Percentiles rank a stretch among this genome's conserved stretches.
Conservation (phyloP, 2,797 vertebrate species). For the Rhinoraja longicauda region DNA sequence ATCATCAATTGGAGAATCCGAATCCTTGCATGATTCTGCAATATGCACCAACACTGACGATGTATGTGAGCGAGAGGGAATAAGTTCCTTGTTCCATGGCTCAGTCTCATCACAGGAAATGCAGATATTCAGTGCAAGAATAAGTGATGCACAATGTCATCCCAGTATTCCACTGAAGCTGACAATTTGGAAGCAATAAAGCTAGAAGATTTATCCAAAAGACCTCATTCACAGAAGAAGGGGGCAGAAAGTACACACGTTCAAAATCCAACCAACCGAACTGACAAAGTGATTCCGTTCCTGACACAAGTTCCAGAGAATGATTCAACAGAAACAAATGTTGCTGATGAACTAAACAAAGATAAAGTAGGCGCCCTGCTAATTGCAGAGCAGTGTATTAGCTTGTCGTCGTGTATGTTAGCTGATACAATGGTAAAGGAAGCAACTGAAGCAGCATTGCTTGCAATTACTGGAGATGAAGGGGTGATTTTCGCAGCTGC, state of each 20-base stretch:
- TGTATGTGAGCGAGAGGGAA: neutral
- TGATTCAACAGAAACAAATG: neutral
- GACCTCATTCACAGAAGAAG: neutral
- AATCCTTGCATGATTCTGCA: neutral
- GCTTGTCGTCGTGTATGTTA: neutral
- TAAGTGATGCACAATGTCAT: neutral
- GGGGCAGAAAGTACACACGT: neutral
- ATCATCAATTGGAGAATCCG: neutral
- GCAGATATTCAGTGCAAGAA: neutral
- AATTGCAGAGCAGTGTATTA: neutral
- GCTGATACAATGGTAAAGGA: constrained; percentile 17
- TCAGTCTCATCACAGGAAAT: neutral
- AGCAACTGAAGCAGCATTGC: constrained; percentile 21
- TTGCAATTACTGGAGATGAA: constrained; percentile 18
- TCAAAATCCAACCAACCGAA: neutral
- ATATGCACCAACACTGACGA: neutral
- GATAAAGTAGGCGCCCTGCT: neutral
- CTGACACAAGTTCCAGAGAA: neutral
- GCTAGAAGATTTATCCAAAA: neutral
- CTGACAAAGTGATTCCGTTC: neutral
- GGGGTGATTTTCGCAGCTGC: neutral
- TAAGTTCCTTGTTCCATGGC: neutral
- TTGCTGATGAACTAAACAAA: neutral
- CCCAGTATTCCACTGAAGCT: neutral
- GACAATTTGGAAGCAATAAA: neutral